A percentile compares a stretch with the other conserved stretches of the same genome.
These are phyloP conservation scores for Noctilio leporinus DNA, from an alignment of 2,113 vertebrate genomes.

Conservation along the genomic window DNA sequence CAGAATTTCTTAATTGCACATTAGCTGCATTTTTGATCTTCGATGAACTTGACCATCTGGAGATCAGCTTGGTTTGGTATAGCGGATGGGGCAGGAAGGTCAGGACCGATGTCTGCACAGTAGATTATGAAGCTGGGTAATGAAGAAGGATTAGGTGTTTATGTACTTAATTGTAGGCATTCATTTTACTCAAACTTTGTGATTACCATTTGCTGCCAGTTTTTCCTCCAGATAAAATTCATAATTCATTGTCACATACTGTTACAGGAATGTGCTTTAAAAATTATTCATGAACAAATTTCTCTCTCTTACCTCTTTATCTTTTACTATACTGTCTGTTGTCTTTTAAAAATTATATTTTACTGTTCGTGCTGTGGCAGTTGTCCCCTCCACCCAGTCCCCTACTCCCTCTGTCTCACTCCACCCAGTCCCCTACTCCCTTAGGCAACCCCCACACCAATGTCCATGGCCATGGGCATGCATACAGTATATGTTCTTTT, in stretches of 20 bases:
- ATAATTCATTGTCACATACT: not conserved
- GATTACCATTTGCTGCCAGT: not conserved
- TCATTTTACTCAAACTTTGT: not conserved
- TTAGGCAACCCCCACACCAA: too few relatives aligned
- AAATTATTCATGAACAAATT: not conserved
- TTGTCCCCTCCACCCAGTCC: too few relatives aligned
- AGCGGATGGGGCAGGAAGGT: not conserved
- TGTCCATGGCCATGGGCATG: too few relatives aligned
- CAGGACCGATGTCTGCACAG: not conserved
- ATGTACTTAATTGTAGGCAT: not conserved
- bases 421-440: too few relatives aligned
- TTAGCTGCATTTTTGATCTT: not conserved
- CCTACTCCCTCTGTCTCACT: too few relatives aligned
- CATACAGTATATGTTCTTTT: too few relatives aligned
- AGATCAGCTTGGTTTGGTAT: not conserved
- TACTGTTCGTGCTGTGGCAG: too few relatives aligned
- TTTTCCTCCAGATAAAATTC: not conserved
- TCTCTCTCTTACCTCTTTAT: not conserved
- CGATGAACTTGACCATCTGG: not conserved
- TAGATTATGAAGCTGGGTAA: not conserved
- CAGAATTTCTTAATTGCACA: conserved; percentile 15
- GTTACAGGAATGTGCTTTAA: not conserved
- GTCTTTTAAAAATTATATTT: too few relatives aligned
- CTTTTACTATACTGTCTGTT: not conserved
- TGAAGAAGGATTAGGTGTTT: not conserved